Evolutionary conservation across 2,113 vertebrate genomes (phyloP).

Genomic region (Poeciliopsis prolifica): DNA sequence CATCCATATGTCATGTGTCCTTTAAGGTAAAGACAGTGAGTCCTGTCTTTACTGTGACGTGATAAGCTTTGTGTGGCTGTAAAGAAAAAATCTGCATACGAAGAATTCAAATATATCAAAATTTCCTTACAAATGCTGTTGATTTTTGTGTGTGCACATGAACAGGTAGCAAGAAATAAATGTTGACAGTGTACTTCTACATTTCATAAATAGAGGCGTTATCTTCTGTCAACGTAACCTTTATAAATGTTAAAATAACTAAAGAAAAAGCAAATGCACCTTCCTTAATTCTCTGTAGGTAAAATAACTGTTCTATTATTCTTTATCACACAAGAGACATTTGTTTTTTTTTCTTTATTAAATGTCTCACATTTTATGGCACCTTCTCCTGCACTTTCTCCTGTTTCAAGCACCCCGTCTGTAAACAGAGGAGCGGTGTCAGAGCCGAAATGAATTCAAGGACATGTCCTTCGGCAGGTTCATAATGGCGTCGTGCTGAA

Average conservation of each 20-base stretch:
- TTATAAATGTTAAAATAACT: not conserved
- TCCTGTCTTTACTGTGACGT: not conserved
- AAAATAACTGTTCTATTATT: not conserved
- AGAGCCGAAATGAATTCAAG: constrained; percentile 62
- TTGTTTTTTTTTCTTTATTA: not conserved
- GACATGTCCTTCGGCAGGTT: constrained; percentile 50
- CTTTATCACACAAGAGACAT: not conserved
- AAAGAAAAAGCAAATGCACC: not conserved
- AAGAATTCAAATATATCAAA: not conserved
- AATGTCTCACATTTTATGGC: not conserved
- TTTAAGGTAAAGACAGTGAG: not conserved
- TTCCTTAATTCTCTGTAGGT: not conserved
- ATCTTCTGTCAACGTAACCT: not conserved
- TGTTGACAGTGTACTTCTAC: not conserved
- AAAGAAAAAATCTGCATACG: not conserved
- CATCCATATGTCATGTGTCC: constrained; percentile 1
- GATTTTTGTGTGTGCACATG: no score
- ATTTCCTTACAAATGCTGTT: not conserved
- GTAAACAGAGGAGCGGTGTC: constrained; percentile 27
- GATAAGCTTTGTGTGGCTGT: not conserved
- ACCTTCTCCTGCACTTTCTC: not conserved
- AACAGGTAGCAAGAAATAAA: not conserved
- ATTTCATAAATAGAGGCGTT: not conserved
- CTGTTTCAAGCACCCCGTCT: constrained; percentile 13
- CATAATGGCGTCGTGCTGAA: constrained; percentile 38